Evolutionary conservation across 64 coral and sea anemone species (phyloP).

Genomic region (Montipora sp.): DNA sequence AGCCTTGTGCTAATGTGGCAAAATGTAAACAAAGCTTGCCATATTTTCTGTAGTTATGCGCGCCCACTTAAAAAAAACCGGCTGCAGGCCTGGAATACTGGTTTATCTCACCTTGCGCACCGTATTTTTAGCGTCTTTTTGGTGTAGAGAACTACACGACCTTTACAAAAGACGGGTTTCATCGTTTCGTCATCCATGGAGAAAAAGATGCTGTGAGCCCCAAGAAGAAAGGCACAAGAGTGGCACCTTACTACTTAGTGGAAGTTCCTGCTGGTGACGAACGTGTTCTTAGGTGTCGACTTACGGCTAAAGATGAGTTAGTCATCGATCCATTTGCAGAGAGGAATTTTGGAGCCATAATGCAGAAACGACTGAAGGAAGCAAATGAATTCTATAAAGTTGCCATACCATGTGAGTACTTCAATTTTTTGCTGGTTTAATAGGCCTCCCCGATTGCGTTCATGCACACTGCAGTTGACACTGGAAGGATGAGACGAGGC

Average conservation of each 20-base stretch:
- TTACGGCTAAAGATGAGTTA: slow-evolving; percentile 64
- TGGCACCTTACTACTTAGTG: slow-evolving; percentile 81
- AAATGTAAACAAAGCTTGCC: too few relatives aligned
- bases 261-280: slow-evolving; percentile 70
- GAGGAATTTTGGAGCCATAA: slow-evolving; percentile 78
- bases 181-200: slow-evolving; percentile 85
- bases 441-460: too few relatives aligned
- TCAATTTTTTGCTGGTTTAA: too few relatives aligned
- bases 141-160: slow-evolving; percentile 69
- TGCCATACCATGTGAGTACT: slow-evolving; percentile 81
- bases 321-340: slow-evolving; percentile 72
- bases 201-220: slow-evolving; percentile 86
- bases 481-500: too few relatives aligned
- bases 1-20: too few relatives aligned
- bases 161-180: slow-evolving; percentile 99
- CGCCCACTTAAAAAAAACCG: too few relatives aligned
- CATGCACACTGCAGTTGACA: too few relatives aligned
- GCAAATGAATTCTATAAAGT: slow-evolving; percentile 86
- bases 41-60: too few relatives aligned
- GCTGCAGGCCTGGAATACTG: too few relatives aligned
- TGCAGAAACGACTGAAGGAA: slow-evolving; percentile 80
- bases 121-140: slow-evolving; percentile 64
- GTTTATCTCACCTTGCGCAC: background rate
- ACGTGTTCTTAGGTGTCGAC: slow-evolving; percentile 71
- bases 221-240: slow-evolving; percentile 87